Evolutionary conservation across 2,113 vertebrate genomes (phyloP).

Genomic region (Nycticryphes semicollaris): DNA sequence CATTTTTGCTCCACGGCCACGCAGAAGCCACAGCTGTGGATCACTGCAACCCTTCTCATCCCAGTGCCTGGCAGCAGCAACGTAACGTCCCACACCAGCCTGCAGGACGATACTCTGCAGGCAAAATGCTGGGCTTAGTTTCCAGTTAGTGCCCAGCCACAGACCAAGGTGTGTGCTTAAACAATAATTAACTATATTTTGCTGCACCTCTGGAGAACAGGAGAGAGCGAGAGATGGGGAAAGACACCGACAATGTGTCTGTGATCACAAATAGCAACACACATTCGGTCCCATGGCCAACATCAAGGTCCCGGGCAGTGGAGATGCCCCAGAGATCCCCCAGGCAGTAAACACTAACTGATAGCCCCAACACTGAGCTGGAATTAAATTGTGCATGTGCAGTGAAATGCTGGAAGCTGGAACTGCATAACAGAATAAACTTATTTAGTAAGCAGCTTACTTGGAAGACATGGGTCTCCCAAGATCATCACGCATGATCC

Average conservation of each 20-base stretch:
- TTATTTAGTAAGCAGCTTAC: slow-evolving; percentile 45
- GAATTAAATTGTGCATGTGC: background rate
- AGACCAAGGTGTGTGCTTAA: background rate
- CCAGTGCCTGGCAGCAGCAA: background rate
- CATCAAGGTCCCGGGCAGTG: slow-evolving; percentile 38
- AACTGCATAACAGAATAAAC: background rate
- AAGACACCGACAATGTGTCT: background rate
- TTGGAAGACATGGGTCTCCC: slow-evolving; percentile 30
- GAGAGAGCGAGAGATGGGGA: background rate
- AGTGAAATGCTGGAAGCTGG: background rate
- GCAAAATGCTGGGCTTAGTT: background rate
- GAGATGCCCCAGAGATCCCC: background rate
- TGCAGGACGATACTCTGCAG: background rate
- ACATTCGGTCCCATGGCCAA: background rate
- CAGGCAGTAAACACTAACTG: background rate
- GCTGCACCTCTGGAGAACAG: background rate
- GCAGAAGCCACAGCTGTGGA: background rate
- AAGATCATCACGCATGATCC: background rate
- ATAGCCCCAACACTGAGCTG: background rate
- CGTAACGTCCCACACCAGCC: background rate
- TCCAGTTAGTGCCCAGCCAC: background rate
- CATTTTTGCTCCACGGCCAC: background rate
- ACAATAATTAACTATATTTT: background rate
- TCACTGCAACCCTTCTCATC: background rate
- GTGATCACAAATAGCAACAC: background rate